Evolutionary conservation across 2,888 invertebrate genomes (phyloP).

Genomic region (Allolobophora icterica): DNA sequence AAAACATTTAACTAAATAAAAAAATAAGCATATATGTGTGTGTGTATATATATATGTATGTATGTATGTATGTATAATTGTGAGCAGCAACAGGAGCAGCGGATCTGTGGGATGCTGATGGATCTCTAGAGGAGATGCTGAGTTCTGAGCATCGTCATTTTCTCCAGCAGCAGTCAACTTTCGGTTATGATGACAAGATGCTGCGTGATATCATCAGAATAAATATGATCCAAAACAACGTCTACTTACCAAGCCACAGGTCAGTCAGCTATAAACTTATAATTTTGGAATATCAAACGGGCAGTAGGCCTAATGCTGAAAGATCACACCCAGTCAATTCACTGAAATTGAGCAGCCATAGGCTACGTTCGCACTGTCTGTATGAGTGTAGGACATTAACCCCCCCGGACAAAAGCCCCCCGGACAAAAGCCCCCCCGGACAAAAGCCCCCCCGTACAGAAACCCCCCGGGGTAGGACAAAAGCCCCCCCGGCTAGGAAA

Average conservation of each 20-base stretch:
- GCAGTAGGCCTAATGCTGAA: neutral
- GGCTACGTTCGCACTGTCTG: too few species aligned
- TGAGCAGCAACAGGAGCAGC: neutral
- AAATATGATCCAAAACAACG: conserved; percentile 31
- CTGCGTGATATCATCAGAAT: conserved; percentile 9
- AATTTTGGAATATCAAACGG: neutral
- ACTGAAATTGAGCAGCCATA: neutral
- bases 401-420: too few species aligned
- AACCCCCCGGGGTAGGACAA: too few species aligned
- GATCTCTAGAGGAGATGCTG: neutral
- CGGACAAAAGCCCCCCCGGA: too few species aligned
- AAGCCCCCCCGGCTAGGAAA: too few species aligned
- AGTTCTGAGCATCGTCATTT: neutral
- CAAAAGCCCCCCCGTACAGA: too few species aligned
- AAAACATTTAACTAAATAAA: neutral
- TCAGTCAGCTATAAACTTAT: neutral
- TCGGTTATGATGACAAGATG: conserved; percentile 28
- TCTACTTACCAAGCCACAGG: conserved; percentile 24
- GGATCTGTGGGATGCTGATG: neutral
- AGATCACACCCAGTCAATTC: neutral
- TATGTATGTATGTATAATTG: neutral
- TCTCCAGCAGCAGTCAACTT: neutral
- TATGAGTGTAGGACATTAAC: too few species aligned
- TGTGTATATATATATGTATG: too few species aligned
- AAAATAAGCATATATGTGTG: too few species aligned